Base-by-base conservation (phyloP, 2,113 vertebrate species). In the Myotis lucifugus region DNA sequence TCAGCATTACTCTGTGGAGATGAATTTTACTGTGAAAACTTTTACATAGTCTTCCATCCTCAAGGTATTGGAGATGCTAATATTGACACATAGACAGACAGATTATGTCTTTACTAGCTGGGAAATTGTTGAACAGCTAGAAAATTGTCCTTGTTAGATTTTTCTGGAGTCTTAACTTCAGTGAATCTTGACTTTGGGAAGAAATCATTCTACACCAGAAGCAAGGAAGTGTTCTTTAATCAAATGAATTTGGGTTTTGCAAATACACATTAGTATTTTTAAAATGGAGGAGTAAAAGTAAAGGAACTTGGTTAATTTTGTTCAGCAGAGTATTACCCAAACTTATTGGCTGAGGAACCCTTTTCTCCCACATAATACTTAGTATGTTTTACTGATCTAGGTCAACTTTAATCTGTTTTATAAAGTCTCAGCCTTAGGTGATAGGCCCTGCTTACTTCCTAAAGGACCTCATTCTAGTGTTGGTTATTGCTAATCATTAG, bases 181-280 rank as follows among this genome's bases (percentile, higher is more conserved):
- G 37, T 76, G 72, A 90, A 64, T 94, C 61, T 92, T 94, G 34
- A 94, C 64, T 96, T 93, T 42, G 56, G 46, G 90, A 70, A 94
- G 25, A 95, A 94, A 85, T 91, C 37, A 76, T 78, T 27, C 12
- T 70, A 50, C 6, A 14, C 15, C 14, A 56, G 85, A 25, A 72
- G 17, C 2, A 94, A 95, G 52, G n/a, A 92, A 76, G 48, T 91
- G 46, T 85, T 93, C 52, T 91, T 88, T 77, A 89, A 56, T 72
- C 18, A 72, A 56, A 59, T 66, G 81, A 91, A 5, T 88, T 72
- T 88, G 54, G 6, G 12, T 92, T 90, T 78, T 40, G 46, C 42
- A 95, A 89, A 82, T 86, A 70, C 14, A 90, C 21, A 81, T 85
- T 88, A 67, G 8, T 87, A 81, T 95, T 92, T 73, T 86, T 74